Base-by-base conservation (phyloP, 2,113 vertebrate genomes). In the Lonchura striata region DNA sequence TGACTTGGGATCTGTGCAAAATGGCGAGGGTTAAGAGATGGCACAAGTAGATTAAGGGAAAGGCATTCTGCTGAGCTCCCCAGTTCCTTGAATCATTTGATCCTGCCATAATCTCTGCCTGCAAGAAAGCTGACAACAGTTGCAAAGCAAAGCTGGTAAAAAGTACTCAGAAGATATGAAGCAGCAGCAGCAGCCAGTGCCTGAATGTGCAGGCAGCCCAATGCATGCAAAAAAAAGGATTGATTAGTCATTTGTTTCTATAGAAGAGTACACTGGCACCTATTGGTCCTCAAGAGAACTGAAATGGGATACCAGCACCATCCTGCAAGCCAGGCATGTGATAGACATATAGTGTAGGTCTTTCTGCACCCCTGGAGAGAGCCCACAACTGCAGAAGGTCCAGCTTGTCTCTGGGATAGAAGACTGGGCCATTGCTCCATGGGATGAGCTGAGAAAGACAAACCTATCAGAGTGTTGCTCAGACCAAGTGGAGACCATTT, bases 301-400 rank as follows among this genome's bases (percentile, higher is more conserved):
- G 15, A 89, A 89, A 86, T 5, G 15, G 23, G 37, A 7, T 68
- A 57, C 35, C 33, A 75, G 11, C 19, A 60, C 4, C 17, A 10
- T 31, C 27, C 54, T 77, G 13, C 14, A 59, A 66, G n/a, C 2
- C 41, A 60, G 15, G 5, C 4, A 0, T 35, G 7, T 71, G 25
- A 14, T 2, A 5, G 42, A 74, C 4, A 20, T 18, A 18, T 21
- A 22, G 3, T 0, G 0, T 4, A 39, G 60, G 23, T 2, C 2
- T 10, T 81, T 59, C 30, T 39, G 22, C 1, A 24, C 2, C 24
- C 16, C 12, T 23, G 37, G 3, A 13, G 44, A 44, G 30, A 47
- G 25, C 19, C 13, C 10, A 44, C 1, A 1, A 7, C 30, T 33
- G 18, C 35, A 63, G 13, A n/a, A 60, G 4, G 3, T 5, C 4